These are phyloP conservation scores for Beaufortia kweichowensis DNA, from an alignment of 2,113 vertebrate genomes.

Conservation along the genomic window DNA sequence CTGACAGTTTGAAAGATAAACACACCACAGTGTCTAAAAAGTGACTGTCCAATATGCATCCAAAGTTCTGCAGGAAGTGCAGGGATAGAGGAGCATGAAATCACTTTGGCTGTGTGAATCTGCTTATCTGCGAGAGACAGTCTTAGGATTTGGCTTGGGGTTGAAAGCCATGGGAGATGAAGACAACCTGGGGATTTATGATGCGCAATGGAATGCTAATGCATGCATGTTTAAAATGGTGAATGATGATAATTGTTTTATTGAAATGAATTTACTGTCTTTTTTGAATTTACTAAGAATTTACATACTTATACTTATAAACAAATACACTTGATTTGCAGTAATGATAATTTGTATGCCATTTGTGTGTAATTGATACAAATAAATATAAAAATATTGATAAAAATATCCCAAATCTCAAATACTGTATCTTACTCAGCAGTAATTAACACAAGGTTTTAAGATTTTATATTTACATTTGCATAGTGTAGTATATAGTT, in stretches of 20 bases:
- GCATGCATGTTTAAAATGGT: background rate
- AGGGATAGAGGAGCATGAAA: conserved; percentile 37
- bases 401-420: too few relatives aligned
- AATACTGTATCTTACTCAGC: too few relatives aligned
- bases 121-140: conserved; percentile 51
- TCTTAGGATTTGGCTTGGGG: conserved; percentile 51
- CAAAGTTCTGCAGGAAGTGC: conserved; percentile 7
- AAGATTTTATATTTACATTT: background rate
- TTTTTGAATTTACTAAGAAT: too few relatives aligned
- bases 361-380: too few relatives aligned
- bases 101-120: conserved; percentile 41
- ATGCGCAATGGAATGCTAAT: conserved; percentile 28
- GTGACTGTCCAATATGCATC: conserved; percentile 16
- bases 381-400: background rate
- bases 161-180: conserved; percentile 18
- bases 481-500: background rate
- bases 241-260: too few relatives aligned
- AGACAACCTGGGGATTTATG: conserved; percentile 33
- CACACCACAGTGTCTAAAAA: background rate
- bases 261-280: too few relatives aligned
- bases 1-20: conserved; percentile 32
- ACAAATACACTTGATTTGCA: too few relatives aligned
- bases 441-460: background rate
- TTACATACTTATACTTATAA: too few relatives aligned
- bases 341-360: too few relatives aligned